A percentile compares a stretch with the other conserved stretches of the same genome.
These are phyloP conservation scores for Lepidonotus clava DNA, from an alignment of 2,888 invertebrate genomes.

Conservation along the genomic window DNA sequence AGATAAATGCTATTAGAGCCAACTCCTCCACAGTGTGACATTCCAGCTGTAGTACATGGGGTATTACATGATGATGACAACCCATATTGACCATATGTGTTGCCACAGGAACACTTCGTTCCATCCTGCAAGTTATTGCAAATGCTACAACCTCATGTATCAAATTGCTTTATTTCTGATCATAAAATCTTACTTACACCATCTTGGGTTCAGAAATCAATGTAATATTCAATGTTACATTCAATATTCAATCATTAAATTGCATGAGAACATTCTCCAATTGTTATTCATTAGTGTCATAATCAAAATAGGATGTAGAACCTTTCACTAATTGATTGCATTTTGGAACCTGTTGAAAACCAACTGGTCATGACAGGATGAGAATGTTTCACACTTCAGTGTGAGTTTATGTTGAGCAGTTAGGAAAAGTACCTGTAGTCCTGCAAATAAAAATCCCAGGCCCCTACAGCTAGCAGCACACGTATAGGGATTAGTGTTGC, in stretches of 20 bases:
- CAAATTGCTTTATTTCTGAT: not conserved
- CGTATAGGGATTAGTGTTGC: not conserved
- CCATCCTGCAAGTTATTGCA: not conserved
- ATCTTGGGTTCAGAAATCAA: not conserved
- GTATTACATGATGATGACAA: not conserved
- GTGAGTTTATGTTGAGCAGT: not conserved
- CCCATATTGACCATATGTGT: not conserved
- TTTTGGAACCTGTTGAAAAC: too few species aligned
- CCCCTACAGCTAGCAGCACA: not conserved
- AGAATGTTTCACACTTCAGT: not conserved
- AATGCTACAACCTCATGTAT: not conserved
- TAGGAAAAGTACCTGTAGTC: not conserved
- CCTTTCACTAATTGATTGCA: too few species aligned
- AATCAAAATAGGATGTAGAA: not conserved
- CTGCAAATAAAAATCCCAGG: not conserved
- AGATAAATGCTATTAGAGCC: not conserved
- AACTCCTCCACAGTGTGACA: not conserved
- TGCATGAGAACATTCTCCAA: too few species aligned
- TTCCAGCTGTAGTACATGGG: not conserved
- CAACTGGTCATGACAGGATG: too few species aligned
- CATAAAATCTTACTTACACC: not conserved
- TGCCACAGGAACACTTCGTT: not conserved
- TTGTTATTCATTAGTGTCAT: not conserved
- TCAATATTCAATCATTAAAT: too few species aligned
- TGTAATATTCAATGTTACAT: too few species aligned